phyloP scores from a whole-genome alignment of 2,797 vertebrate genomes.

The Eospalax fontanierii region DNA sequence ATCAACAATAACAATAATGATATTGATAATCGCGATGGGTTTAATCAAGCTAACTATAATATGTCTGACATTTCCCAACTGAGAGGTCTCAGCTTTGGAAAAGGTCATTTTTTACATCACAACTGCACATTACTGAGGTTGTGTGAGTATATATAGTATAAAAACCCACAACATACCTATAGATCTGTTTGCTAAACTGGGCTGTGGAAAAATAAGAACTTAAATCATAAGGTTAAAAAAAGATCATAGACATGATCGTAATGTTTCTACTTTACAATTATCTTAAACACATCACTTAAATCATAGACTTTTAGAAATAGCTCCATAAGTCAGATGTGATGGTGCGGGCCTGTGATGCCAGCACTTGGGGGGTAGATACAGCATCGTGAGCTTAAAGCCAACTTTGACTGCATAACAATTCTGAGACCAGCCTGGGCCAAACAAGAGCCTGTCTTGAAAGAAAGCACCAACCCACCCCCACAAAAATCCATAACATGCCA shows the following conservation, averaged over 20 bases:
- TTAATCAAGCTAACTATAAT: not conserved
- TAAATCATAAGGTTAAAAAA: not conserved
- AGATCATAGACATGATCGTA: not conserved
- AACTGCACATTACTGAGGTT: not conserved
- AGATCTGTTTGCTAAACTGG: not conserved
- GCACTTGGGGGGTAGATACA: not conserved
- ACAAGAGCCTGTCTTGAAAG: not conserved
- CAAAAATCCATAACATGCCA: not conserved
- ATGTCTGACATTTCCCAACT: not conserved
- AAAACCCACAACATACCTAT: not conserved
- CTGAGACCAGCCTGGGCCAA: not conserved
- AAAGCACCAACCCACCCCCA: not conserved
- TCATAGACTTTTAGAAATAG: not conserved
- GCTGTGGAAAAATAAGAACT: slow-evolving; percentile 6
- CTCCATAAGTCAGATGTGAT: not conserved
- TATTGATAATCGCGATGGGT: not conserved
- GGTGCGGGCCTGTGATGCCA: not conserved
- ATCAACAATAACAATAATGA: not conserved
- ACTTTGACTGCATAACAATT: not conserved
- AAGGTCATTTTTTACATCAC: not conserved
- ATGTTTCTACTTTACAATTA: not conserved
- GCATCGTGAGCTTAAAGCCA: not conserved
- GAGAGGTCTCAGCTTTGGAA: not conserved
- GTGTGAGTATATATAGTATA: not conserved
- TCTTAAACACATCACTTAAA: not conserved